Base-by-base conservation (phyloP, 2,888 invertebrate genomes). In the Idaea aversata region DNA sequence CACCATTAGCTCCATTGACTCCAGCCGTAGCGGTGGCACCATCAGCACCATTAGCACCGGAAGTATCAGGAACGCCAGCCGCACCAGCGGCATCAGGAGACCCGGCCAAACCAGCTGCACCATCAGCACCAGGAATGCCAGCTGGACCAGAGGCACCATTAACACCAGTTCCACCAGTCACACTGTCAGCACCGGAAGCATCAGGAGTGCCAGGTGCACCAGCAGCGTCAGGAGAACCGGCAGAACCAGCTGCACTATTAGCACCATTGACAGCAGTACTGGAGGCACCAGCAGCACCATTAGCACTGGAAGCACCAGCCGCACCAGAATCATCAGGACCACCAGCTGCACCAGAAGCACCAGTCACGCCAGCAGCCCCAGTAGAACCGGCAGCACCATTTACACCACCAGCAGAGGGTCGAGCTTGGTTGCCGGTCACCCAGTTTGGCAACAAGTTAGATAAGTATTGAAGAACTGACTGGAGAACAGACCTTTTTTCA, bases 381-480 rank as follows among this genome's bases (percentile, higher is more conserved):
- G 25, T 4, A 15, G 61, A 38, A n/a, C 34, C 63, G 35, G 66
- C 0, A 25, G 68, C 47, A 10, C 15, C 62, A 58, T 61, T 4
- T 36, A 60, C 15, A 5, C 36, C 38, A 16, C 16, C 64, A 57
- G 67, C 0, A 25, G 68, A 62, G 62, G 67, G 38, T 61, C 71
- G 67, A 36, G 61, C 71, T 65, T 62, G 72, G 70, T 15, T 77
- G 63, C 80, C 82, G 67, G 77, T 76, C 15, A 83, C 73, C 90
- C 89, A 90, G 68, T 65, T 83, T n/a, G 90, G 88, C 57, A 90
- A 74, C 6, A 91, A 70, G 61, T 80, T 85, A 1, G 87, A 79
- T 59, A 93, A 73, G 70, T 86, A 87, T 70, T 88, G 83, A 15
- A 76, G 76, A 61, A 89, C 74, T 0, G 84, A 75, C 73, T 88